A percentile compares a stretch with the other conserved stretches of the same genome.
Conservation (phyloP, 2,113 vertebrate species). For the Callospermophilus lateralis region DNA sequence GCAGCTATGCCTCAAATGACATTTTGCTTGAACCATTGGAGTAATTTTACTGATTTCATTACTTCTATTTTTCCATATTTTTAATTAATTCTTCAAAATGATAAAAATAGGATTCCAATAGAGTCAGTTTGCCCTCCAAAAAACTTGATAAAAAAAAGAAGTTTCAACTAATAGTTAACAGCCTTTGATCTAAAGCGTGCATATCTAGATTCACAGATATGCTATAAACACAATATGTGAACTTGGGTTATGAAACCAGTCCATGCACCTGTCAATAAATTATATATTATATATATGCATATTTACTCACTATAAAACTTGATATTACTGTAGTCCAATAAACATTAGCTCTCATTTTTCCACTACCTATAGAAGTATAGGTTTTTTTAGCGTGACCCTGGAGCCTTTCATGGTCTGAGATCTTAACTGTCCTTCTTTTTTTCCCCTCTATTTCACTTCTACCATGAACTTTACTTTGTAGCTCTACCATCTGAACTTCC, state of each 20-base stretch:
- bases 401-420: background rate
- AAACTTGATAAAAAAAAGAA: background rate
- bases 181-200: background rate
- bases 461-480: background rate
- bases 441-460: background rate
- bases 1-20: background rate
- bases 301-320: slow-evolving; percentile 45
- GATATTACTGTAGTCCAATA: slow-evolving; percentile 28
- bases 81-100: background rate
- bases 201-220: slow-evolving; percentile 41
- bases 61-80: background rate
- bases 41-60: background rate
- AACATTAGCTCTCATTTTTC: background rate
- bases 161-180: background rate
- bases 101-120: background rate
- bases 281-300: background rate
- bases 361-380: background rate
- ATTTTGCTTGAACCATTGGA: background rate
- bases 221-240: slow-evolving; percentile 9
- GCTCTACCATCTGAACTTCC: too few species aligned
- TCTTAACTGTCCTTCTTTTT: background rate
- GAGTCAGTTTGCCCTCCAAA: background rate
- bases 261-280: too few species aligned
- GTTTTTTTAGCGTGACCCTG: background rate
- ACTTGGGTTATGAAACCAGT: background rate